Evolutionary conservation across 2,113 vertebrate species (phyloP), one percentile per base, ranked within the genome.

Genomic region (Cygnus atratus): DNA sequence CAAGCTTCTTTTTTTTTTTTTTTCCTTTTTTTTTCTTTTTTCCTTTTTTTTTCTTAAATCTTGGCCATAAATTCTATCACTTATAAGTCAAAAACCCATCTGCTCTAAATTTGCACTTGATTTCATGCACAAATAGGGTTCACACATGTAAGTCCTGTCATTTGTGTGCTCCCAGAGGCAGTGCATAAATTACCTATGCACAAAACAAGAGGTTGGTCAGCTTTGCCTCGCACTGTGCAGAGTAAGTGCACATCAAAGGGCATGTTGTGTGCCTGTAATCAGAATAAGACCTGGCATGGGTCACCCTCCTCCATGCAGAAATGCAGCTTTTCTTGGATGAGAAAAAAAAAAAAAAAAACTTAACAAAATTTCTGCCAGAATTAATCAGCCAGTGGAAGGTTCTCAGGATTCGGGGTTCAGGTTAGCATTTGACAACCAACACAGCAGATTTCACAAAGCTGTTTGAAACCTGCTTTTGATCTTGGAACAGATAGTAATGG

Each of bases 21-120:
- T 10, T 3, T 4, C 50, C 48, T 4, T 3, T 13, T 11, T 71
- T 21, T 29, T 6, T 43, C 6, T 10, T 43, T 8, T 10, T 24
- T 13, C 17, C 24, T 2, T 6, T 11, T 22, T 44, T 87, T 80
- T 31, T n/a, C 62, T 52, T 88, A 39, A 88, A 94, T 94, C 90
- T 92, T 95, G 62, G 79, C 44, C 58, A 68, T 96, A 96, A 97
- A 97, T 96, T 93, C 88, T 61, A 72, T 75, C 73, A 41, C 46
- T 91, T 84, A 26, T 6, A 37, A 94, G 92, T 94, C 90, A 84
- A 93, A 92, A 81, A 41, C n/a, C 92, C 95, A 96, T 96, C 95
- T 97, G 96, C 95, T 96, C 90, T 86, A 86, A 92, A 95, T 96
- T 97, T 96, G 79, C 96, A 96, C 93, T 93, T 94, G 93, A 95